Base-by-base conservation (phyloP, 2,113 vertebrate genomes). In the Calyptomena viridis region DNA sequence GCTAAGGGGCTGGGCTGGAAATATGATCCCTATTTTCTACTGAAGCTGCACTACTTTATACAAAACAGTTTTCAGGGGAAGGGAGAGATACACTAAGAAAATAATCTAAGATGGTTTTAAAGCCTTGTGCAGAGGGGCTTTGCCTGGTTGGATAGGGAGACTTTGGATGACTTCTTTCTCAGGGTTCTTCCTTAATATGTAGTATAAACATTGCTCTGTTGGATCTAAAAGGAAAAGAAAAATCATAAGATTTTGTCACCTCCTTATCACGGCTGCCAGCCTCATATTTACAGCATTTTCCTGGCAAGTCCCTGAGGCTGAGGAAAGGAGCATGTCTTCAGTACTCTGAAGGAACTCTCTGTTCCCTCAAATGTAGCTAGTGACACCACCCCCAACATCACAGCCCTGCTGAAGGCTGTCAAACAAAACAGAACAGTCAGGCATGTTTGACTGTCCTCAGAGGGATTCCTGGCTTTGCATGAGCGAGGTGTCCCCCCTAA, bases 401-500 rank as follows among this genome's bases (percentile, higher is more conserved):
- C 44, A 89, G 49, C 49, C 73, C 58, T 76, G 22, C 42, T 66
- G 56, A 77, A 79, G 53, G 3, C 33, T 76, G 25, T 31, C 49
- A 83, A 49, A 49, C 5, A 25, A 14, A 81, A 28, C 24, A 80
- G 14, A 83, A n/a, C 20, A 42, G 46, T 6, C 0, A 0, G 13
- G 46, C 0, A 0, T 44, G 42, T 62, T 56, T 91, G 47, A 33
- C 16, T 42, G 4, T 24, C 27, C 46, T 69, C 1, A 0, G 30
- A 69, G 63, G 14, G 8, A 64, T 56, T 79, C 31, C 19, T 30
- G 44, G 14, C 39, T 73, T 56, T 68, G 30, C 6, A 25, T 23
- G 53, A 76, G 14, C 0, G 1, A 80, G 8, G 14, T 18, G 47
- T 80, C 9, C 11, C 27, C 12, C 22, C 78, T 40, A 24, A 52